Conservation (phyloP, 2,113 vertebrate genomes). For the Ranitomeya imitator region DNA sequence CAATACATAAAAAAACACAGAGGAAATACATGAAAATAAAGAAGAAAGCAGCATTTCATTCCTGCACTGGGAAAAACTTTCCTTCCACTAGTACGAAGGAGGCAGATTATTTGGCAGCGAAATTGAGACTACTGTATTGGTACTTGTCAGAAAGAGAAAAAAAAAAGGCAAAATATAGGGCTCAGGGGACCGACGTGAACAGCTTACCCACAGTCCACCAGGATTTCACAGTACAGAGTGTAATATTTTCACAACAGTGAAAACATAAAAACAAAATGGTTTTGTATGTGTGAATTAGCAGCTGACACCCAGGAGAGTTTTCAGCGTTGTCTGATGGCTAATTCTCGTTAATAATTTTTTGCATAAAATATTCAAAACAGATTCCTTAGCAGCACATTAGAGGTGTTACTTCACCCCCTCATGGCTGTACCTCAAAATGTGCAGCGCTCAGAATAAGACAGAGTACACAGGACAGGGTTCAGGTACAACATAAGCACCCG, state of each 20-base stretch:
- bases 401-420: slow-evolving; percentile 52
- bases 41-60: not conserved
- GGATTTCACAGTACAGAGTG: slow-evolving; percentile 59
- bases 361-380: slow-evolving; percentile 60
- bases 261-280: slow-evolving; percentile 52
- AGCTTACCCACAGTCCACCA: slow-evolving; percentile 33
- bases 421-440: slow-evolving; percentile 54
- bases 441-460: not conserved
- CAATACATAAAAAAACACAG: slow-evolving; percentile 13
- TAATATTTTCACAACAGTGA: slow-evolving; percentile 54
- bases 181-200: slow-evolving; percentile 38
- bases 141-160: slow-evolving; percentile 1
- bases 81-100: not conserved
- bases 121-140: slow-evolving; percentile 9
- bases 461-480: not conserved
- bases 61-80: not conserved
- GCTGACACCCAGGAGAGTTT: slow-evolving; percentile 54
- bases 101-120: slow-evolving; percentile 13
- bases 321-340: slow-evolving; percentile 52
- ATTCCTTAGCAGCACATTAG: slow-evolving; percentile 59
- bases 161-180: slow-evolving; percentile 36
- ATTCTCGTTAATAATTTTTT: slow-evolving; percentile 47
- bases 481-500: not conserved
- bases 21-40: not conserved
- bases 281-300: slow-evolving; percentile 56